phyloP scores from a whole-genome alignment of 2,797 vertebrate genomes.

The Melanotaenia nigrans region DNA sequence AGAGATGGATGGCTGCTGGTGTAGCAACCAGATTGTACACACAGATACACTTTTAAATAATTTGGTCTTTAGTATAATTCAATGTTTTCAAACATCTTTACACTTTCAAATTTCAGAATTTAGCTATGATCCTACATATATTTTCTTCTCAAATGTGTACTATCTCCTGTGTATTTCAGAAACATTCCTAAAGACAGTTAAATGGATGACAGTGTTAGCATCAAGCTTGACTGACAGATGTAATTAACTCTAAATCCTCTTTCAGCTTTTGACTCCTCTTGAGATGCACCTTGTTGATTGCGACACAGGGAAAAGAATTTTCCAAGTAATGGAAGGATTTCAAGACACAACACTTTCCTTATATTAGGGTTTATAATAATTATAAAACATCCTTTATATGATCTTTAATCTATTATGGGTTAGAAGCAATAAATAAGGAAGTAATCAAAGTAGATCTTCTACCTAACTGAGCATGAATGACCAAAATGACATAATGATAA shows the following conservation, averaged over 20 bases:
- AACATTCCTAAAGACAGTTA: slow-evolving; percentile 1
- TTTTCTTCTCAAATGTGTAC: background rate
- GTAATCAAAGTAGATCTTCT: slow-evolving; percentile 5
- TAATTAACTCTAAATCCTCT: slow-evolving; percentile 53
- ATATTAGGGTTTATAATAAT: background rate
- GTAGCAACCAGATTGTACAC: background rate
- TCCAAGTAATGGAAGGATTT: background rate
- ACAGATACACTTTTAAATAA: background rate
- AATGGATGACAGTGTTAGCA: background rate
- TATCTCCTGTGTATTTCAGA: background rate
- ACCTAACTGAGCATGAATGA: background rate
- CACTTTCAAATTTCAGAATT: background rate
- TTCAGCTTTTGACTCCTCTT: slow-evolving; percentile 17
- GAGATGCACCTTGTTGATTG: slow-evolving; percentile 34
- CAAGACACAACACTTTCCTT: background rate
- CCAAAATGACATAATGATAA: slow-evolving; percentile 8
- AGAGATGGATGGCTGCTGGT: background rate
- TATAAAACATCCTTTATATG: background rate
- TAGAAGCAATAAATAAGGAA: background rate
- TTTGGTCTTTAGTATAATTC: no score
- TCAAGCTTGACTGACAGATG: slow-evolving; percentile 50
- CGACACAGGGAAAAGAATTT: slow-evolving; percentile 6
- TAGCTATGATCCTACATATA: background rate
- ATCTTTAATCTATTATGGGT: background rate
- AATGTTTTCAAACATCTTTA: no score